phyloP scores from a whole-genome alignment of 2,797 vertebrate species.

The Miichthys miiuy region DNA sequence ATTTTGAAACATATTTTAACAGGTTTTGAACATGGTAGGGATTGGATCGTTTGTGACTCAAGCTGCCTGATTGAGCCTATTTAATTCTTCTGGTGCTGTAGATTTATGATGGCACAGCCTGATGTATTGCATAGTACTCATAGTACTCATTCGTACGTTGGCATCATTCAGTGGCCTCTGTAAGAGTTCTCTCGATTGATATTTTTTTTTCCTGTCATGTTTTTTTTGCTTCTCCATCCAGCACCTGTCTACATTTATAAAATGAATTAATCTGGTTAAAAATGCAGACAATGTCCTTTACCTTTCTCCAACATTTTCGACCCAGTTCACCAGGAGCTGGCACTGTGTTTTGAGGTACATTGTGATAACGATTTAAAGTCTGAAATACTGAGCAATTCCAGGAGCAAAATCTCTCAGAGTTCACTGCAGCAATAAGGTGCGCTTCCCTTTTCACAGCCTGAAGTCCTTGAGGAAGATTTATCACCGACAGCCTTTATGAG shows the following conservation, averaged over 20 bases:
- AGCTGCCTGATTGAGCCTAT: not conserved
- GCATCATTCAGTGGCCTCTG: not conserved
- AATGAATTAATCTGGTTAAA: not conserved
- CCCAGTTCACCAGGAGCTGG: not conserved
- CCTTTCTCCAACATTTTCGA: not conserved
- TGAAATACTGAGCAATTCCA: slow-evolving; percentile 55
- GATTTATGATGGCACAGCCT: not conserved
- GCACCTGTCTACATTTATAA: not conserved
- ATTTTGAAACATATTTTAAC: not conserved
- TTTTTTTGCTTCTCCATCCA: not conserved
- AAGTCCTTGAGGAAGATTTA: slow-evolving; percentile 66
- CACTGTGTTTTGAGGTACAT: slow-evolving; percentile 14
- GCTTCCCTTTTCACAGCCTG: slow-evolving; percentile 27
- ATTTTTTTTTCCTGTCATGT: not conserved
- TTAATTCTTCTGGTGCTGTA: not conserved
- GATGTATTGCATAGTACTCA: not conserved
- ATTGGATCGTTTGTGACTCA: not conserved
- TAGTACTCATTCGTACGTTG: not conserved
- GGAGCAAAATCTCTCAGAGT: slow-evolving; percentile 25
- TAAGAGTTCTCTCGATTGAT: not conserved
- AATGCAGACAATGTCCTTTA: not conserved
- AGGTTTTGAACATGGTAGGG: not conserved
- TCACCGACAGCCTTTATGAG: slow-evolving; percentile 38
- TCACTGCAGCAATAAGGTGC: slow-evolving; percentile 27
- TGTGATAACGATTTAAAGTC: slow-evolving; percentile 23